Base-by-base conservation (phyloP, 1,140 invertebrate species). In the Drosophila parvula region DNA sequence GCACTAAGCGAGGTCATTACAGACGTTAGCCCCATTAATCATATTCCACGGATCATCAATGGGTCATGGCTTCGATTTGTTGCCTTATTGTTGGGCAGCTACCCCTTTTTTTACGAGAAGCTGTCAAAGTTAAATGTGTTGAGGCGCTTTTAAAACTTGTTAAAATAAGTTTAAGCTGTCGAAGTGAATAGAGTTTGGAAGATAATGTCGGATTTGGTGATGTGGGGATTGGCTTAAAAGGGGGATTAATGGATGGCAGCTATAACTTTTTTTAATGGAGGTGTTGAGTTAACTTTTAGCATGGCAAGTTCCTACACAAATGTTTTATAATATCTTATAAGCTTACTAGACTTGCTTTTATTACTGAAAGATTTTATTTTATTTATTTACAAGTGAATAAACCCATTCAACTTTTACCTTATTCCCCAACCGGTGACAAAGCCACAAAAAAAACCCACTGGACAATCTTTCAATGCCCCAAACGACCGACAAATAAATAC, bases 31-130 rank as follows among this genome's bases (percentile, higher is more conserved):
- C 65, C 68, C 68, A 71, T 71, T 50, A 71, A 71, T 71, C 69
- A 71, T 71, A 70, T 58, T 22, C 36, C 36, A 7, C 34, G 36
- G 65, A 50, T 48, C 67, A 71, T 71, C 69, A 71, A 71, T 71
- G 69, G 69, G 65, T 71, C 69, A 71, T 10, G 69, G 69, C 41
- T 70, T 58, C 68, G 65, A 70, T 70, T 68, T 44, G 62, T 68
- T 36, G 47, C 62, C 69, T 71, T 71, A 50, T 30, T 71, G 67
- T 63, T 38, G 48, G 28, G 30, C 14, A 22, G 38, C 38, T 64
- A 14, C 32, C 51, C 50, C 32, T 63, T 63, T 59, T 43, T 60
- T 12, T 60, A 32, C 16, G 28, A 30, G 12, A 34, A 41, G 43
- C 64, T 48, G 50, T 48, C 64, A 57, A 55, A 55, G 43, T n/a